Base-by-base conservation (phyloP, 2,797 vertebrate species). In the Thunnus albacares region DNA sequence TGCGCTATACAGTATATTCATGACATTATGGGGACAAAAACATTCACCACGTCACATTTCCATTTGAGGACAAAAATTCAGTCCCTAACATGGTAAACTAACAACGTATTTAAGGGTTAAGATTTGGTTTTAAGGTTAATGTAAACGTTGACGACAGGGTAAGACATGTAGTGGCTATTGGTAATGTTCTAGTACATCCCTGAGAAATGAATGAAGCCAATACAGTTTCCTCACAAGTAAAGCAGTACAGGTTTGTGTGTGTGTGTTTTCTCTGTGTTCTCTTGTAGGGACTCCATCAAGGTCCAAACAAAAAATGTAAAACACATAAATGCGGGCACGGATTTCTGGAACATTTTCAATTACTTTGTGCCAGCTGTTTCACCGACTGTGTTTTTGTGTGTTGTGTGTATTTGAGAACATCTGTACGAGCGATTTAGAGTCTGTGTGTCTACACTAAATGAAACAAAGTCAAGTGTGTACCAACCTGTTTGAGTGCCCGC, bases 401-500 rank as follows among this genome's bases (percentile, higher is more conserved):
- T 70, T 28, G 38, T 67, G 28, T 35, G 17, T 70, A 26, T 71
- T 24, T 62, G 35, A 47, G 6, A 63, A 74, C 63, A 67, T 67
- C 56, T 69, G 55, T 71, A 33, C 12, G 10, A 59, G 11, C 7
- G 3, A 65, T 73, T 68, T 14, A 1, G 51, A 69, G 35, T 43
- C 61, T 38, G 38, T 38, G 38, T 38, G 59, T 56, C 18, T 2
- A 10, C 18, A n/a, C 18, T 12, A 38, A 77, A 66, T 14, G 17
- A 35, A 12, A 69, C 33, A 56, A 60, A 24, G 68, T 66, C n/a
- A 17, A 64, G 53, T n/a, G 11, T 59, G 1, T 55, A 20, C 88
- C 59, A 63, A 98, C 98, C 98, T 99, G 98, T 91, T 99, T 99
- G 62, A 99, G 94, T 0, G 98, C 97, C 26, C 98, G 97, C 79